Evolutionary conservation across 2,113 vertebrate genomes (phyloP).

Genomic region (Genyomyrus donnyi): DNA sequence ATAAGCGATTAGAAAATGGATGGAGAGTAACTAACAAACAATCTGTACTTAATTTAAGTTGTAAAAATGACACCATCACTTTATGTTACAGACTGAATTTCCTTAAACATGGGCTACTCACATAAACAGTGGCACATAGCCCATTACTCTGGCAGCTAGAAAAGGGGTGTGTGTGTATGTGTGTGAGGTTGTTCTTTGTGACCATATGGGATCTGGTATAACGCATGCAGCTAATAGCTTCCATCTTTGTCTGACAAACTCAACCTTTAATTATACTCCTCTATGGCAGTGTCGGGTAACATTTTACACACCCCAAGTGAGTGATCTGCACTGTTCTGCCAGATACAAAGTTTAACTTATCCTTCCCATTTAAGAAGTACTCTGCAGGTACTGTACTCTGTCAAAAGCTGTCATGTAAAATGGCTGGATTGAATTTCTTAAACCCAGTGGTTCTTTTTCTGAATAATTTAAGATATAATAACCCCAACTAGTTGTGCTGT

Average conservation of each 20-base stretch:
- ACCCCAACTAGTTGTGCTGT: neutral
- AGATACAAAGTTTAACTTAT: conserved; percentile 36
- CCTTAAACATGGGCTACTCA: neutral
- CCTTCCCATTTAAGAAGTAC: conserved; percentile 42
- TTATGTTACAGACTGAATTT: neutral
- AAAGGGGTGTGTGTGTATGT: neutral
- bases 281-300: conserved; percentile 18
- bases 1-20: neutral
- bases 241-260: conserved; percentile 24
- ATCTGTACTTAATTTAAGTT: neutral
- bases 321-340: conserved; percentile 27
- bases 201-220: conserved; percentile 21
- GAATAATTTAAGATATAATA: conserved; percentile 39
- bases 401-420: conserved; percentile 40
- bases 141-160: neutral
- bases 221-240: conserved; percentile 18
- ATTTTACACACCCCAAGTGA: conserved; percentile 20
- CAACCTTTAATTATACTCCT: conserved; percentile 23
- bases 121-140: neutral
- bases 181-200: conserved; percentile 1
- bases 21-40: neutral
- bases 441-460: conserved; percentile 26
- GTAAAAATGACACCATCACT: neutral
- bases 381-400: conserved; percentile 38
- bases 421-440: conserved; percentile 47